Evolutionary conservation across 2,888 invertebrate genomes (phyloP).

Genomic region (Phasia obesa): DNA sequence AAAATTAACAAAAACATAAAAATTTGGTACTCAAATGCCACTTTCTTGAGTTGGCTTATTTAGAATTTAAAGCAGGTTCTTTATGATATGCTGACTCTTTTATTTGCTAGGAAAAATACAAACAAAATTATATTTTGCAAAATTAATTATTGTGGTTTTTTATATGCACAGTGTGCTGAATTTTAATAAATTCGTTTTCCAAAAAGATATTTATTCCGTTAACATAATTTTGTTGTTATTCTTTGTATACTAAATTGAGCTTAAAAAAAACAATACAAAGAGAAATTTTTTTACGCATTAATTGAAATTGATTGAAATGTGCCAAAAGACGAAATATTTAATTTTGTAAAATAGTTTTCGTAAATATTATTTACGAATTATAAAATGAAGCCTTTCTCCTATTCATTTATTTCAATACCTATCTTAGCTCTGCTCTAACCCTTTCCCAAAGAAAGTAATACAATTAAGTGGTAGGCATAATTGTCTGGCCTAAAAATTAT

Average conservation of each 20-base stretch:
- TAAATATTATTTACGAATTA: no score
- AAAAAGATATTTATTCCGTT: slow-evolving; percentile 1
- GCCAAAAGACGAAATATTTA: slow-evolving; percentile 21
- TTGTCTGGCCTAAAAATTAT: no score
- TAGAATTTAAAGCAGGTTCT: slow-evolving; percentile 57
- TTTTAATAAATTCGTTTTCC: slow-evolving; percentile 37
- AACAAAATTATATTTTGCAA: slow-evolving; percentile 45
- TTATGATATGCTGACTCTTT: background rate
- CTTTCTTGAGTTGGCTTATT: slow-evolving; percentile 16
- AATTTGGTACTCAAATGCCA: background rate
- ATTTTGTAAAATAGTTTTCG: no score
- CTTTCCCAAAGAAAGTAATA: no score
- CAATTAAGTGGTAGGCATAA: no score
- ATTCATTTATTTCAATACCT: no score
- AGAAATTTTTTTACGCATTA: slow-evolving; percentile 38
- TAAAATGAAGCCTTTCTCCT: no score
- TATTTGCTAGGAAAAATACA: slow-evolving; percentile 11
- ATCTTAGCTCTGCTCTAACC: no score
- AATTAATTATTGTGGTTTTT: slow-evolving; percentile 54
- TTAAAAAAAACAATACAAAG: background rate
- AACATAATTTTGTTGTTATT: slow-evolving; percentile 9
- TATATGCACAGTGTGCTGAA: slow-evolving; percentile 34
- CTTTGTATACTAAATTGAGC: background rate
- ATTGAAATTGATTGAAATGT: slow-evolving; percentile 46
- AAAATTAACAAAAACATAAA: background rate